phyloP scores from a whole-genome alignment of 2,888 invertebrate species.

The Carabus problematicus region DNA sequence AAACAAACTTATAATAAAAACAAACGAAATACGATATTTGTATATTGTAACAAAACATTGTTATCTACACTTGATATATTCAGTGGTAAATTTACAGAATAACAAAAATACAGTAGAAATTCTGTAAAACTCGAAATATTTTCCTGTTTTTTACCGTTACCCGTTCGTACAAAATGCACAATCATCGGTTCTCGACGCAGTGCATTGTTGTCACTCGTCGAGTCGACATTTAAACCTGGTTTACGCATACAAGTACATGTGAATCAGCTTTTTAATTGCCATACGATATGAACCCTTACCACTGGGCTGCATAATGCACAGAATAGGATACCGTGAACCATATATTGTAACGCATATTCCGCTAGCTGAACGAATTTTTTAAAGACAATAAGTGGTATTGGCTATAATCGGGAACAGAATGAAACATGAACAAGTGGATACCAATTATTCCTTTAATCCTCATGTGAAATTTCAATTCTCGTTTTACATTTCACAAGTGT shows the following conservation, averaged over 20 bases:
- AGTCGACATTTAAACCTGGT: conserved; percentile 35
- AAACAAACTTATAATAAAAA: no score
- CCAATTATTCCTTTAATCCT: conserved; percentile 30
- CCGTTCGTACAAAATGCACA: conserved; percentile 28
- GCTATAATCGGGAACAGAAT: conserved; percentile 31
- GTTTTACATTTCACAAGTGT: conserved; percentile 7
- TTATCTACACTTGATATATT: no score
- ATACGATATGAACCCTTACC: conserved; percentile 1
- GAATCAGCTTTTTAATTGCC: conserved; percentile 28
- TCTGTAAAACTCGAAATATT: no score
- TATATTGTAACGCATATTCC: background rate
- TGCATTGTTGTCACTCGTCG: conserved; percentile 34
- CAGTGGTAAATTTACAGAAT: no score
- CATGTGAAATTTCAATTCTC: conserved; percentile 30
- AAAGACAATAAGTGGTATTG: conserved; percentile 34
- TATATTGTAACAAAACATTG: no score
- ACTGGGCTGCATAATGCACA: background rate
- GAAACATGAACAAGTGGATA: conserved; percentile 16
- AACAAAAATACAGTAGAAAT: no score
- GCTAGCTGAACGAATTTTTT: conserved; percentile 19
- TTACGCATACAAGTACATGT: conserved; percentile 35
- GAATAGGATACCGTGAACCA: background rate
- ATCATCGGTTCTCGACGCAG: conserved; percentile 25
- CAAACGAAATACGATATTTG: no score
- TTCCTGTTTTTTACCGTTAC: no score